Conservation (phyloP, 2,888 invertebrate species). For the Aromia moschata region DNA sequence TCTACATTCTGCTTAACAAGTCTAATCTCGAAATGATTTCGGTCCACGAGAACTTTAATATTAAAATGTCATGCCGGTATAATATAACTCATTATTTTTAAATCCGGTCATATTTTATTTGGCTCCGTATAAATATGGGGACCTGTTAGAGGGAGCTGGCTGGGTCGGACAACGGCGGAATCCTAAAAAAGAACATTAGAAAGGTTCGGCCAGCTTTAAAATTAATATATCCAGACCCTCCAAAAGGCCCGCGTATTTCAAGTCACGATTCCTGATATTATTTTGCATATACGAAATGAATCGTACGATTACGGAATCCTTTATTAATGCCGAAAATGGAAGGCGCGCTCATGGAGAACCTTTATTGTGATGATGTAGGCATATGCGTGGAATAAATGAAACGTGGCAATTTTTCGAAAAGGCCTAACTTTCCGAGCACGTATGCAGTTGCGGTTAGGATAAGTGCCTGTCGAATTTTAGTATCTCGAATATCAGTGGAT, state of each 20-base stretch:
- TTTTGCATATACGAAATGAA: not conserved
- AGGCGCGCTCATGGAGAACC: not conserved
- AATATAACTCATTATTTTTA: no score
- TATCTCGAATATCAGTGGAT: not conserved
- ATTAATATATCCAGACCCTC: conserved; percentile 2
- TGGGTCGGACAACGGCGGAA: not conserved
- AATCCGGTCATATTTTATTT: not conserved
- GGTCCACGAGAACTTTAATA: no score
- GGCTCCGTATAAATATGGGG: not conserved
- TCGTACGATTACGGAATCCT: not conserved
- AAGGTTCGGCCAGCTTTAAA: not conserved
- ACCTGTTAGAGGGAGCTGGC: not conserved
- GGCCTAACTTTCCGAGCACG: not conserved
- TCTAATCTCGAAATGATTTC: no score
- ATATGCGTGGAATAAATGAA: not conserved
- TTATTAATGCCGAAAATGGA: not conserved
- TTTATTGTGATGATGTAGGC: not conserved
- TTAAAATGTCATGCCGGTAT: no score
- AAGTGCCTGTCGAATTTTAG: not conserved
- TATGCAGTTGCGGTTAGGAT: not conserved
- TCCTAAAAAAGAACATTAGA: not conserved
- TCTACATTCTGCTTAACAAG: no score
- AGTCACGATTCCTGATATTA: conserved; percentile 1
- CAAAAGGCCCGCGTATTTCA: not conserved
- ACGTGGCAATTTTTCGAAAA: not conserved